These are phyloP conservation scores for Sciurus vulgaris DNA, from an alignment of 2,797 vertebrate species.

Conservation along the genomic window DNA sequence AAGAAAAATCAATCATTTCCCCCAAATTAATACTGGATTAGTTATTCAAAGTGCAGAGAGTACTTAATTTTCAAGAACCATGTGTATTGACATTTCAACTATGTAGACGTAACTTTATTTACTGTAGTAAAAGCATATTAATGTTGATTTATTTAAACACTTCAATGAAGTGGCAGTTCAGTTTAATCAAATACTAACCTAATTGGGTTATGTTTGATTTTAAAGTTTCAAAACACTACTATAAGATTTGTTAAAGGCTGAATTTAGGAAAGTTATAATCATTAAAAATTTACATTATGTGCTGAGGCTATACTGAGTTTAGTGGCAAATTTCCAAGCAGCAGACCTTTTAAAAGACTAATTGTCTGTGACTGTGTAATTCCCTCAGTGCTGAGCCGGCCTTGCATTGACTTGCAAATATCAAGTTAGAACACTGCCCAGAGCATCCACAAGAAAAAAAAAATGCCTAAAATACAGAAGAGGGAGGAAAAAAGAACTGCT, in stretches of 20 bases:
- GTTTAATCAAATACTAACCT: conserved; percentile 85
- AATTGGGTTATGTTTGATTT: conserved; percentile 87
- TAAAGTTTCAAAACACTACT: conserved; percentile 83
- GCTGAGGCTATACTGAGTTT: conserved; percentile 64
- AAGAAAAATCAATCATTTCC: conserved; percentile 74
- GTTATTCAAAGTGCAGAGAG: conserved; percentile 61
- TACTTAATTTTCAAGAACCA: conserved; percentile 79
- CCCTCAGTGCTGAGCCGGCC: conserved; percentile 64
- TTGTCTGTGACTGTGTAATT: conserved; percentile 80
- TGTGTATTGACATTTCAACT: conserved; percentile 83
- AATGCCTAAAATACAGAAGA: neutral
- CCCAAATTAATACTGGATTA: conserved; percentile 75
- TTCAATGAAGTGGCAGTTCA: conserved; percentile 84
- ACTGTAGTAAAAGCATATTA: conserved; percentile 85
- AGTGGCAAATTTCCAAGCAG: conserved; percentile 74
- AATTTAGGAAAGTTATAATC: conserved; percentile 85
- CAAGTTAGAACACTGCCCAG: conserved; percentile 76
- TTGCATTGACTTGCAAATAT: conserved; percentile 74
- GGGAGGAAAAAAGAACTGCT: neutral
- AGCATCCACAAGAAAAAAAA: conserved; percentile 65
- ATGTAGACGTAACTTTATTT: conserved; percentile 85
- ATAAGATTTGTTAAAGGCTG: conserved; percentile 83
- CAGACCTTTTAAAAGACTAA: conserved; percentile 85
- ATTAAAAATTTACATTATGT: conserved; percentile 85
- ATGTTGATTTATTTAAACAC: conserved; percentile 88